Evolutionary conservation across 2,888 invertebrate genomes (phyloP).

Genomic region (Dicranocentrus wangi): DNA sequence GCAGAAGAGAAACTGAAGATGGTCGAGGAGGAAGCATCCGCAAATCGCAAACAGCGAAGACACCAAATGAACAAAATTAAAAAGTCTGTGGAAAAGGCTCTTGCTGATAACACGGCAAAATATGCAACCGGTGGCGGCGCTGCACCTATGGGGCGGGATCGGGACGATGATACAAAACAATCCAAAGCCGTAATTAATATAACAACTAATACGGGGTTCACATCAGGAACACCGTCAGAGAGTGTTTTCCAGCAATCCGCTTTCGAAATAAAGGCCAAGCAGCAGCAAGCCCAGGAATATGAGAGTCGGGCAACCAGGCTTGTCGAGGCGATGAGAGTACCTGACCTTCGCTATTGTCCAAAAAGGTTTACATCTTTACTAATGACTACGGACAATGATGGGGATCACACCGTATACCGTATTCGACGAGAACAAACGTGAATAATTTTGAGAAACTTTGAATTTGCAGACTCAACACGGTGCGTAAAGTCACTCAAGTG

Average conservation of each 20-base stretch:
- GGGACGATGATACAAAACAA: too few species aligned
- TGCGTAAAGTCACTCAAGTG: constrained; percentile 21
- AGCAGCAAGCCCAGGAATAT: constrained; percentile 21
- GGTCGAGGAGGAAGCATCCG: constrained; percentile 38
- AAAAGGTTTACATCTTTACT: constrained; percentile 30
- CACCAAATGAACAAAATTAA: constrained; percentile 50
- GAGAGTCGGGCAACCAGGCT: constrained; percentile 31
- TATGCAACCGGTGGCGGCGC: neutral
- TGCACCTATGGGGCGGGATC: too few species aligned
- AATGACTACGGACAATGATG: neutral
- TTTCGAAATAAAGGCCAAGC: constrained; percentile 27
- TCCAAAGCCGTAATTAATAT: too few species aligned
- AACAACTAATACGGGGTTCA: too few species aligned
- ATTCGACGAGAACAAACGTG: neutral
- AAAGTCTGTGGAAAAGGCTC: constrained; percentile 39
- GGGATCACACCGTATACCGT: neutral
- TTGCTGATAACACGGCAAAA: constrained; percentile 25
- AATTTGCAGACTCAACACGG: constrained; percentile 11
- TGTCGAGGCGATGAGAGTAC: constrained; percentile 43
- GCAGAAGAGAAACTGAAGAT: constrained; percentile 25
- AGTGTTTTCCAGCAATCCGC: neutral
- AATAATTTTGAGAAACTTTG: neutral
- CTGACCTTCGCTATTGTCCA: constrained; percentile 47
- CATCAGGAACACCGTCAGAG: neutral
- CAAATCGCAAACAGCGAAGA: constrained; percentile 29